These are phyloP conservation scores for Oryzias woworae DNA, from an alignment of 2,113 vertebrate genomes.

Conservation along the genomic window DNA sequence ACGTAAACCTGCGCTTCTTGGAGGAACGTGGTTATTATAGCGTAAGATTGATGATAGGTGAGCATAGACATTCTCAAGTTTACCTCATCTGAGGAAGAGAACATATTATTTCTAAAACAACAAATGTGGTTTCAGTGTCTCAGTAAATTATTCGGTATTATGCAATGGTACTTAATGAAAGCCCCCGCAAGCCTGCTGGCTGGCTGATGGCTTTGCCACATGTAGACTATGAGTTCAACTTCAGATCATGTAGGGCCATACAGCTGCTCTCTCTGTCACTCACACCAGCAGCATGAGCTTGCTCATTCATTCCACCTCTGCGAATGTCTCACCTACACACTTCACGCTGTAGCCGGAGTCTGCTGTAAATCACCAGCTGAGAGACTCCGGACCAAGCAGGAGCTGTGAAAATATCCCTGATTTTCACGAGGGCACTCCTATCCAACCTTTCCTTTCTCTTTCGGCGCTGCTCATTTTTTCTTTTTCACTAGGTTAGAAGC, in stretches of 20 bases:
- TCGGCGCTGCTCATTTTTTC: not conserved
- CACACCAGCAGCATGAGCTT: slow-evolving; percentile 43
- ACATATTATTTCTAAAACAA: slow-evolving; percentile 48
- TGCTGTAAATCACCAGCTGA: slow-evolving; percentile 30
- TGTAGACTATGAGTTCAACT: slow-evolving; percentile 53
- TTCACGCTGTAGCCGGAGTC: slow-evolving; percentile 10
- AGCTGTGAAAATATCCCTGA: slow-evolving; percentile 3
- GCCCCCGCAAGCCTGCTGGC: slow-evolving; percentile 19
- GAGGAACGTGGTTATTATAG: slow-evolving; percentile 33
- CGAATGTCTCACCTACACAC: slow-evolving; percentile 37
- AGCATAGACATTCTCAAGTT: slow-evolving; percentile 22
- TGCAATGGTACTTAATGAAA: slow-evolving; percentile 23
- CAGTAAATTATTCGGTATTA: slow-evolving; percentile 32
- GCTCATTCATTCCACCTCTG: slow-evolving; percentile 33
- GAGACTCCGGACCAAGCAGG: slow-evolving; percentile 15
- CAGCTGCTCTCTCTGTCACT: slow-evolving; percentile 56
- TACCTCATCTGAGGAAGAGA: not conserved
- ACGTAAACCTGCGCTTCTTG: slow-evolving; percentile 48
- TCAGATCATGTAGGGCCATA: slow-evolving; percentile 33
- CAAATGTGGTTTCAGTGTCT: slow-evolving; percentile 39
- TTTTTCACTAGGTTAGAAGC: not conserved
- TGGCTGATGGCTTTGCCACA: slow-evolving; percentile 58
- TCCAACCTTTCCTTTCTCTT: slow-evolving; percentile 5
- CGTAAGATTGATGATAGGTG: slow-evolving; percentile 49
- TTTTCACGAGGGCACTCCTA: slow-evolving; percentile 11